A percentile compares a stretch with the other conserved stretches of the same genome.
These are phyloP conservation scores for Apis florea DNA, from an alignment of 1,140 invertebrate species.

Conservation along the genomic window DNA sequence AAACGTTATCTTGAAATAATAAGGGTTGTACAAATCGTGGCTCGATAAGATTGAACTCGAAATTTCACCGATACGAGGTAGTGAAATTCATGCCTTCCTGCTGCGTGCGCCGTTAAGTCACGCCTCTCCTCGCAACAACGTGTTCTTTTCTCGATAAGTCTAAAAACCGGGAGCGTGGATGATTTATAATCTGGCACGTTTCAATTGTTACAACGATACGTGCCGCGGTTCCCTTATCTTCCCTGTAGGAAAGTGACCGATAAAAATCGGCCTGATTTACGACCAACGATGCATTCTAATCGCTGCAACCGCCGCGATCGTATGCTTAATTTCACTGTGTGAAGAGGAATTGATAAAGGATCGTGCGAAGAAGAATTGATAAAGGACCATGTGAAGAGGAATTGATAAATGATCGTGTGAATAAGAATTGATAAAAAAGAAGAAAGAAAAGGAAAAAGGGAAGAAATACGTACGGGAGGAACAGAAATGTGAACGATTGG, in stretches of 20 bases:
- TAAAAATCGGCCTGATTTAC: conserved; percentile 40
- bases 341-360: too few species aligned
- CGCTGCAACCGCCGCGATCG: conserved; percentile 2
- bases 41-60: conserved; percentile 23
- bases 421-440: too few species aligned
- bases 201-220: conserved; percentile 45
- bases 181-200: conserved; percentile 39
- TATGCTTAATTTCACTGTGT: conserved; percentile 1
- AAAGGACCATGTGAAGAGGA: too few species aligned
- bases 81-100: conserved; percentile 39
- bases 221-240: conserved; percentile 30
- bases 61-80: conserved; percentile 23
- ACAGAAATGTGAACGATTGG: background rate
- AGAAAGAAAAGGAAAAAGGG: background rate
- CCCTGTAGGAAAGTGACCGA: conserved; percentile 8
- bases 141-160: conserved; percentile 41
- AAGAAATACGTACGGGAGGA: background rate
- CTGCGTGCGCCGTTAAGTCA: conserved; percentile 16
- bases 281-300: conserved; percentile 35
- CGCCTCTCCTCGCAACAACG: conserved; percentile 17
- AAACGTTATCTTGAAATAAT: background rate
- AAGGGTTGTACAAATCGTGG: too few species aligned
- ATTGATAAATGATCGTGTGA: too few species aligned
- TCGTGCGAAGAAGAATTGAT: too few species aligned
- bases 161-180: conserved; percentile 44